Evolutionary conservation across 23 tunicate species (phyloP).

Genomic region (Trididemnum nubilum): DNA sequence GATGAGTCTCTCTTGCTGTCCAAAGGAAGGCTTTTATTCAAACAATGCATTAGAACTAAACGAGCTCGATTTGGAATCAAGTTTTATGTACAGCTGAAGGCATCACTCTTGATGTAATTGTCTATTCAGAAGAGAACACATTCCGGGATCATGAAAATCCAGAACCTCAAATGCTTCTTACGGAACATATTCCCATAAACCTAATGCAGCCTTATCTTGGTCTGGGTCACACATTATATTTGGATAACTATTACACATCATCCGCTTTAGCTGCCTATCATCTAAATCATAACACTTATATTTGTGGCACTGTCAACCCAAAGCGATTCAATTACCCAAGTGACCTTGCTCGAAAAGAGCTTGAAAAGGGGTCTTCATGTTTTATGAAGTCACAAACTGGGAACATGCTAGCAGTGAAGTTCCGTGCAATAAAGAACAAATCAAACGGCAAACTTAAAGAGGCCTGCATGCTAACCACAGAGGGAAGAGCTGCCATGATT

Average conservation of each 20-base stretch:
- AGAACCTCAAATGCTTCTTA: slow-evolving; percentile 8
- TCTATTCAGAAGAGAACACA: slow-evolving; percentile 17
- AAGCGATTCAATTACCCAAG: not conserved
- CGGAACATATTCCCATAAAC: slow-evolving; percentile 13
- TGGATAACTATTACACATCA: slow-evolving; percentile 18
- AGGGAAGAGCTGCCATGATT: slow-evolving; percentile 10
- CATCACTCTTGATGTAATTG: not conserved
- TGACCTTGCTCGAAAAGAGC: not conserved
- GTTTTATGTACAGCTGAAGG: slow-evolving; percentile 9
- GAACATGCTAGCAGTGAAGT: slow-evolving; percentile 15
- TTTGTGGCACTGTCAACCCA: not conserved
- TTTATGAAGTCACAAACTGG: slow-evolving; percentile 25
- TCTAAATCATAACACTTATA: not conserved
- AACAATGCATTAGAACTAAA: slow-evolving; percentile 18
- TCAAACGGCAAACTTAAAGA: slow-evolving; percentile 21
- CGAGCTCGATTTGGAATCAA: slow-evolving; percentile 13
- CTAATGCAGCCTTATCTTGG: slow-evolving; percentile 18
- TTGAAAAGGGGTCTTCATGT: slow-evolving; percentile 5
- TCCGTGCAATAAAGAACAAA: not conserved
- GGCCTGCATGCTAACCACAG: slow-evolving; percentile 9
- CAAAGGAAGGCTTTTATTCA: slow-evolving; percentile 16
- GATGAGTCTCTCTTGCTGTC: slow-evolving; percentile 16
- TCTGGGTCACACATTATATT: slow-evolving; percentile 15
- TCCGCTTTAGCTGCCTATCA: not conserved
- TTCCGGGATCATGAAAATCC: slow-evolving; percentile 9